Evolutionary conservation across 2,113 vertebrate species (phyloP).

Genomic region (Hemicordylus capensis): DNA sequence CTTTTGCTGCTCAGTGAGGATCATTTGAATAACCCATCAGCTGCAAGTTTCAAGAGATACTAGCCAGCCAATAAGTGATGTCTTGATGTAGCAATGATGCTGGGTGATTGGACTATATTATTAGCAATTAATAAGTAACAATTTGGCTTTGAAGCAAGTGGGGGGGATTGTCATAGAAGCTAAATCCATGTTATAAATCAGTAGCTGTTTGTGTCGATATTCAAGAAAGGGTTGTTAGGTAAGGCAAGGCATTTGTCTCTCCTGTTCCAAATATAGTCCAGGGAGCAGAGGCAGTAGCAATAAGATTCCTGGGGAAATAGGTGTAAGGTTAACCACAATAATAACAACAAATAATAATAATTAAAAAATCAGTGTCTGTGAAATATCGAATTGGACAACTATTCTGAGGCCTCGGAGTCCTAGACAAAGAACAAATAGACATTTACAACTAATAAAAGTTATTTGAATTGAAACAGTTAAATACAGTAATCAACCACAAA

Average conservation of each 20-base stretch:
- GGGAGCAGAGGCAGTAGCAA: background rate
- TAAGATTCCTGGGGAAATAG: background rate
- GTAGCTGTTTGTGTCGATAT: background rate
- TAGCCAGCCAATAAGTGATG: background rate
- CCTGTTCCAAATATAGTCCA: background rate
- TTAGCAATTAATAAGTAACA: too few species aligned
- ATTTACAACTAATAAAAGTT: background rate
- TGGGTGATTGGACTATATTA: background rate
- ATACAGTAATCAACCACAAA: background rate
- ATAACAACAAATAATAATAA: too few species aligned
- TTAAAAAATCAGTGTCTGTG: background rate
- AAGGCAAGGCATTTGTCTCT: background rate
- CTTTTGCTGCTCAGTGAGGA: background rate
- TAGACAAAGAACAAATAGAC: background rate
- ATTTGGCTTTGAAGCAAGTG: background rate
- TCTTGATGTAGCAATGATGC: background rate
- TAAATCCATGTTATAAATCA: background rate
- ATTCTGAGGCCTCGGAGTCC: conserved; percentile 1
- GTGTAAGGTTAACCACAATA: background rate
- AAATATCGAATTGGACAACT: background rate
- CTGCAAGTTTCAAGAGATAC: background rate
- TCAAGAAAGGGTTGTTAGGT: background rate
- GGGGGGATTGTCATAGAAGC: background rate
- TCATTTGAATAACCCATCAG: background rate
- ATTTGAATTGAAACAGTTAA: background rate